A percentile compares a stretch with the other conserved stretches of the same genome.
Evolutionary conservation across 2,888 invertebrate genomes (phyloP).

Genomic region (Caenorhabditis sp.): DNA sequence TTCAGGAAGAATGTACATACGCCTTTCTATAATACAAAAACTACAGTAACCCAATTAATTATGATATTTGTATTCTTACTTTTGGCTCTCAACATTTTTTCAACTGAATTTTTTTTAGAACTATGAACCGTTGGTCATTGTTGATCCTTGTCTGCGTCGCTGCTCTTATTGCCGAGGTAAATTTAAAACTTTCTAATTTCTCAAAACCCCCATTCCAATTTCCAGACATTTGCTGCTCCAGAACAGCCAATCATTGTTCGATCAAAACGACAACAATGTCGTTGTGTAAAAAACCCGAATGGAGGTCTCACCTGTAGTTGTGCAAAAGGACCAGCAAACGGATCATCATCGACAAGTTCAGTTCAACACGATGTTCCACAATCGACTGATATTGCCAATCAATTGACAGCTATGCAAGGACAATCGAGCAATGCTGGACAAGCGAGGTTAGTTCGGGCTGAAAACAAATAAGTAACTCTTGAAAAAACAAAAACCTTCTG

Average conservation of each 20-base stretch:
- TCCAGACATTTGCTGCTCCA: constrained; percentile 24
- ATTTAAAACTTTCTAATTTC: not conserved
- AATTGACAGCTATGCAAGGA: constrained; percentile 37
- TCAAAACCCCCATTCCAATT: no score
- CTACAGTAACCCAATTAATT: no score
- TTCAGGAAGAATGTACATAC: no score
- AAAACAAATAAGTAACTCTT: no score
- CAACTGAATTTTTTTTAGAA: constrained; percentile 20
- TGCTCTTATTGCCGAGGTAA: constrained; percentile 30
- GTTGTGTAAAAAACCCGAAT: constrained; percentile 51
- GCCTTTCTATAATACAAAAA: no score
- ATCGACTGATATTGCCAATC: constrained; percentile 44
- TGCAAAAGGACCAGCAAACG: constrained; percentile 37
- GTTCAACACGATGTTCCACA: constrained; percentile 28
- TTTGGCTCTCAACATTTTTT: not conserved
- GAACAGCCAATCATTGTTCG: constrained; percentile 48
- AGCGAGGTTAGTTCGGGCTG: constrained; percentile 14
- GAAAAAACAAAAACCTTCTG: no score
- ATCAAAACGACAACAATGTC: constrained; percentile 57
- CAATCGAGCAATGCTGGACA: constrained; percentile 8
- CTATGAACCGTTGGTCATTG: constrained; percentile 25
- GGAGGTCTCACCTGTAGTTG: constrained; percentile 55
- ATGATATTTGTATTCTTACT: not conserved
- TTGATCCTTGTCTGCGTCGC: constrained; percentile 16
- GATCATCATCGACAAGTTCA: constrained; percentile 5